Conservation (phyloP, 2,888 invertebrate species). For the Sacculina carcini region DNA sequence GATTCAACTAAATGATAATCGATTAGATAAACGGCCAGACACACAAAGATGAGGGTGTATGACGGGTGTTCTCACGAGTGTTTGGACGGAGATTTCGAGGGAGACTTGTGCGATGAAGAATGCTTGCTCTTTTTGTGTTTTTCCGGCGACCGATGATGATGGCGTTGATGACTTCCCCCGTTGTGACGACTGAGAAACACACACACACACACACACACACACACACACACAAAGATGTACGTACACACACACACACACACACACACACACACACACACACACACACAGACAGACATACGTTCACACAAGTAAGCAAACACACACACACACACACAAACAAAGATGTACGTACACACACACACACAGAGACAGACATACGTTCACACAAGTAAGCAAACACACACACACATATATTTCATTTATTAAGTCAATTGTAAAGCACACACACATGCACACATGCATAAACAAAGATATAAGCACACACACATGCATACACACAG, state of each 20-base stretch:
- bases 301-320: background rate
- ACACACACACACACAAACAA: background rate
- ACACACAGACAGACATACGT: background rate
- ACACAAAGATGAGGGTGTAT: background rate
- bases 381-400: background rate
- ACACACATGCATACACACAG: background rate
- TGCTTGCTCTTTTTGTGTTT: too few relatives aligned
- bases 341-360: background rate
- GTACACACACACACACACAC: background rate
- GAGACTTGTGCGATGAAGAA: too few relatives aligned
- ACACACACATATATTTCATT: background rate
- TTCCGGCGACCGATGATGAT: too few relatives aligned
- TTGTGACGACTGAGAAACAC: too few relatives aligned
- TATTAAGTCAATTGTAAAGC: too few relatives aligned
- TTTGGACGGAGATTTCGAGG: too few relatives aligned
- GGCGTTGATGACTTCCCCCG: too few relatives aligned
- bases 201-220: too few relatives aligned
- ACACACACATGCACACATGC: background rate
- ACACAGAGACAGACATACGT: background rate
- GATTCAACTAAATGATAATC: too few relatives aligned
- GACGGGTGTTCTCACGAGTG: too few relatives aligned
- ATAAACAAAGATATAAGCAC: constrained; percentile 1
- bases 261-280: background rate
- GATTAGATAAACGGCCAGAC: background rate
- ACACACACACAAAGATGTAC: too few relatives aligned